phyloP scores from a whole-genome alignment of 2,888 invertebrate genomes.

The Aphelenchoides bicaudatus region DNA sequence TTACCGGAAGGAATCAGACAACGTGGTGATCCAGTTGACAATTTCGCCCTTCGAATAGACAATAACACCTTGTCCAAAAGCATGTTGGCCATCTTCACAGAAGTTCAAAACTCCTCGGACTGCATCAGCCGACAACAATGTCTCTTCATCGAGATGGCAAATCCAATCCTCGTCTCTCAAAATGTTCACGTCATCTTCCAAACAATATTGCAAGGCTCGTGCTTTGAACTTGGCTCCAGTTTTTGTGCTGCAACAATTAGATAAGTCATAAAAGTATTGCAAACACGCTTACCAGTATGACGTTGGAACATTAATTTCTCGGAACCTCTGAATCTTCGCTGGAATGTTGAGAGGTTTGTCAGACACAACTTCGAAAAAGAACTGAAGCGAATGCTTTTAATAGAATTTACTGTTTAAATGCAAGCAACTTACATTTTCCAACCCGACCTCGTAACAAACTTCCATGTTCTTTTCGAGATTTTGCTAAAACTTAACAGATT shows the following conservation, averaged over 20 bases:
- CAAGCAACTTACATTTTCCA: too few species aligned
- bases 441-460: constrained; percentile 72
- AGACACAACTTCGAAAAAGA: constrained; percentile 89
- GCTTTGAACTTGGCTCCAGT: constrained; percentile 89
- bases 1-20: constrained; percentile 75
- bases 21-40: constrained; percentile 91
- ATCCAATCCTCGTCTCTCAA: constrained; percentile 80
- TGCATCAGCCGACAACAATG: constrained; percentile 84
- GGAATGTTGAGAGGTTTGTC: constrained; percentile 70
- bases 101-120: constrained; percentile 75
- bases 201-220: constrained; percentile 86
- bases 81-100: constrained; percentile 85
- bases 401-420: too few species aligned
- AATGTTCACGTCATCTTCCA: constrained; percentile 71
- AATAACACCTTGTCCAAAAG: constrained; percentile 78
- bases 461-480: constrained; percentile 56
- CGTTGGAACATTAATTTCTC: constrained; percentile 76
- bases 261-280: neutral
- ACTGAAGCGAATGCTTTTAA: too few species aligned
- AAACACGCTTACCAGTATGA: constrained; percentile 42
- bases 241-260: constrained; percentile 70
- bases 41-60: constrained; percentile 86
- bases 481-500: constrained; percentile 40
- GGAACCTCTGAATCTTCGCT: constrained; percentile 70
- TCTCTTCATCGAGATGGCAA: constrained; percentile 87